phyloP scores from a whole-genome alignment of 2,113 vertebrate species.

The Odobenus rosmarus region DNA sequence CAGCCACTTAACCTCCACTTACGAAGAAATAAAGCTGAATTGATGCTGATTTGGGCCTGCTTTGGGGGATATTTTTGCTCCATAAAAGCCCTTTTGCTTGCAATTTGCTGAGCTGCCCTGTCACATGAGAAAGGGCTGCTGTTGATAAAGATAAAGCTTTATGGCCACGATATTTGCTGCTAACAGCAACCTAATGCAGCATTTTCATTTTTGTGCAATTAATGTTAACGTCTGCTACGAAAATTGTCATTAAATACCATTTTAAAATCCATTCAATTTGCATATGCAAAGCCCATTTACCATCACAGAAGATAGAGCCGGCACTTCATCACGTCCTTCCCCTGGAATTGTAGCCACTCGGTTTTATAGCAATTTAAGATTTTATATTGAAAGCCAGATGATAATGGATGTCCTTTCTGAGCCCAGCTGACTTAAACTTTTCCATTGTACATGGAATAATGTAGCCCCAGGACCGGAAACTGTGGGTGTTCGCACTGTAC shows the following conservation, averaged over 20 bases:
- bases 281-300: constrained; percentile 90
- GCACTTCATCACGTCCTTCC: constrained; percentile 81
- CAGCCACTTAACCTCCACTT: constrained; percentile 89
- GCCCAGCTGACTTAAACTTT: background rate
- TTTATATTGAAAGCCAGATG: constrained; percentile 76
- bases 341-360: constrained; percentile 77
- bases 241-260: constrained; percentile 93
- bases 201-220: constrained; percentile 90
- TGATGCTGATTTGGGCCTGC: constrained; percentile 86
- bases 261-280: constrained; percentile 94
- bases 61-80: constrained; percentile 83
- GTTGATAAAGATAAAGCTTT: constrained; percentile 90
- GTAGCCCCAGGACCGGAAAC: background rate
- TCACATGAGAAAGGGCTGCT: constrained; percentile 78
- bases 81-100: constrained; percentile 88
- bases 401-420: constrained; percentile 67
- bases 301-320: constrained; percentile 80
- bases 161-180: constrained; percentile 83
- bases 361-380: constrained; percentile 79
- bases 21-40: constrained; percentile 89
- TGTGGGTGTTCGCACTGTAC: accelerated
- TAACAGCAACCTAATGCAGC: constrained; percentile 89
- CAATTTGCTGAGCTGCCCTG: constrained; percentile 85
- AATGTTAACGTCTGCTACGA: constrained; percentile 89
- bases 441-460: background rate